phyloP scores from a whole-genome alignment of 2,888 invertebrate species.

The Lepidochitona cinerea region DNA sequence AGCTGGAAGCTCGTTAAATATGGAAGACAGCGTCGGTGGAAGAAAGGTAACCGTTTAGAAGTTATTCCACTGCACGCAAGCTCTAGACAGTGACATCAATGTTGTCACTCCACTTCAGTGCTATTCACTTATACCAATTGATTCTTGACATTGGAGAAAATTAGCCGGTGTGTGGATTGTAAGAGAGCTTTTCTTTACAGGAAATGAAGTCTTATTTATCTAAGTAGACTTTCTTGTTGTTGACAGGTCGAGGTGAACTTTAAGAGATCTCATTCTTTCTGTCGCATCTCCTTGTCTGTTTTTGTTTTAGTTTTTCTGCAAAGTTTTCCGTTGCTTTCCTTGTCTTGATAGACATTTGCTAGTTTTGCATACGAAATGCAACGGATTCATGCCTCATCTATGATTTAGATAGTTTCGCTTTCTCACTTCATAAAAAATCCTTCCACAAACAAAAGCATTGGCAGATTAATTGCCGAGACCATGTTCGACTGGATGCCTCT shows the following conservation, averaged over 20 bases:
- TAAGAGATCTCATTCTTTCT: too few species aligned
- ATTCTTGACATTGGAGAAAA: background rate
- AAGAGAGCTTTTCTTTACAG: background rate
- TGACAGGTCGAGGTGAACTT: too few species aligned
- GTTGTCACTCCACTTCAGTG: background rate
- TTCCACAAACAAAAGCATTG: background rate
- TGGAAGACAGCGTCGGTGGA: background rate
- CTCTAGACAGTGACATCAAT: background rate
- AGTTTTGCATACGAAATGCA: too few species aligned
- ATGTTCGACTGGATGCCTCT: background rate
- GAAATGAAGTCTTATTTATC: slow-evolving; percentile 8
- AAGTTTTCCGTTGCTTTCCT: too few species aligned
- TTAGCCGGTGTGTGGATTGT: background rate
- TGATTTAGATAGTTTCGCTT: background rate
- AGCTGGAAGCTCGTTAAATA: background rate
- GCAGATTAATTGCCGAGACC: background rate
- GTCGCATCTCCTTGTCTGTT: too few species aligned
- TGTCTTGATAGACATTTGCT: too few species aligned
- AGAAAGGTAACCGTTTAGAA: background rate
- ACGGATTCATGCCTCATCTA: background rate
- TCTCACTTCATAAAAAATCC: background rate
- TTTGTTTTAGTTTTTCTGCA: too few species aligned
- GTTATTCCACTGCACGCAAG: background rate
- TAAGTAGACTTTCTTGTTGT: slow-evolving; percentile 7
- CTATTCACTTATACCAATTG: background rate